Evolutionary conservation across 1,140 invertebrate genomes (phyloP), one percentile per base, ranked within the genome.

Genomic region (Thaumatotibia leucotreta): DNA sequence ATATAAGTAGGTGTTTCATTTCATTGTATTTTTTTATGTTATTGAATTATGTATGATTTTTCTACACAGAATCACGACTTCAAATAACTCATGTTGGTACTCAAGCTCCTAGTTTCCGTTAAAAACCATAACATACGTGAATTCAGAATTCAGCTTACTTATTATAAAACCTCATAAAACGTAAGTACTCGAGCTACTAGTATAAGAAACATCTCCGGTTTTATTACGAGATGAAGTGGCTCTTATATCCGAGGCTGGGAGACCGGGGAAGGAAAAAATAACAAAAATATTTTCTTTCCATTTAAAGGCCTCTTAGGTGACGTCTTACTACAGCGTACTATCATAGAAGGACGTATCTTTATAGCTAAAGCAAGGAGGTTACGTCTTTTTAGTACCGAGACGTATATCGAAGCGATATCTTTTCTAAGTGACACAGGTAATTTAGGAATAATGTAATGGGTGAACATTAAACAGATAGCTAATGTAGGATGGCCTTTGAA

Each of bases 281-380:
- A 83, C 80, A 78, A 80, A 80, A 85, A 85, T 83, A 80, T 85
- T 85, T 83, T 81, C 70, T 58, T 85, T 83, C 77, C 80, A 83
- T 83, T 76, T 77, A 80, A 67, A 64, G 68, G 61, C 58, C 66
- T 63, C 23, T 24, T 54, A 45, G 49, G 20, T 49, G 35, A 67
- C 52, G 27, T 58, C 52, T 58, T 27, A n/a, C 5, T 17, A 9
- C 39, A 4, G 9, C 17, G 14, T 8, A 17, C 39, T 45, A 20
- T 20, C 2, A 14, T 17, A 20, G 9, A 45, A 45, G 17, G 39
- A 2, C 17, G 17, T 45, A 45, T 45, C 20, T 20, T 1, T 45
- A 9, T 45, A 45, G n/a, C 5, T 45, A 20, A 45, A 20, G 2
- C 5, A 45, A 45, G 39, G n/a, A 5, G 5, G 14, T 45, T 20